Percentiles rank a stretch among this genome's conserved stretches.
Evolutionary conservation across 2,113 vertebrate genomes (phyloP).

Genomic region (Theropithecus gelada): DNA sequence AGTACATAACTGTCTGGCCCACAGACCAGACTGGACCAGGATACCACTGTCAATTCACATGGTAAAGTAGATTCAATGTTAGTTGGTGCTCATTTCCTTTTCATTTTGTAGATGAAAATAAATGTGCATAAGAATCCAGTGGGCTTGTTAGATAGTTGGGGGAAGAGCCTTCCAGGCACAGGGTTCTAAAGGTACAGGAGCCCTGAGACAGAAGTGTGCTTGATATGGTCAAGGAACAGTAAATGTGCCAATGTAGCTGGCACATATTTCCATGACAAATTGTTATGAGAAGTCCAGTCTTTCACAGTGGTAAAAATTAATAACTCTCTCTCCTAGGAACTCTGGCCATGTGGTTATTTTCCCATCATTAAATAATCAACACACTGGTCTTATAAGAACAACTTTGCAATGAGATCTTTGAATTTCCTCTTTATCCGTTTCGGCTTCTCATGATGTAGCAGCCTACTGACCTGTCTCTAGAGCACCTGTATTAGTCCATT

Average conservation of each 20-base stretch:
- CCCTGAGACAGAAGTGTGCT: background rate
- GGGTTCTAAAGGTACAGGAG: background rate
- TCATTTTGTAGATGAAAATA: background rate
- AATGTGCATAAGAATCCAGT: background rate
- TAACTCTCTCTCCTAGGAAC: background rate
- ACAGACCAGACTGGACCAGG: background rate
- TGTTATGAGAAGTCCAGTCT: background rate
- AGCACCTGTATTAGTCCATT: too few species aligned
- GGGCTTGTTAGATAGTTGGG: background rate
- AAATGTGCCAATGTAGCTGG: background rate
- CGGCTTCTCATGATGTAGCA: background rate
- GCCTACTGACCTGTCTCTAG: background rate
- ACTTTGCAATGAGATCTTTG: background rate
- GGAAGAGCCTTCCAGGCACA: background rate
- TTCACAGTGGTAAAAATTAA: background rate
- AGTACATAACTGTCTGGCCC: background rate
- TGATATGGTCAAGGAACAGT: background rate
- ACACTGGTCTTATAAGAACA: background rate
- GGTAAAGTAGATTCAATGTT: background rate
- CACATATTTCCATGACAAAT: background rate
- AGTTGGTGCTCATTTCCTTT: background rate
- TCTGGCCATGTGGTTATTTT: background rate
- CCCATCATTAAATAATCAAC: background rate
- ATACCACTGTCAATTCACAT: background rate
- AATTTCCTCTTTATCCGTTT: background rate